These are phyloP conservation scores for Tragelaphus imberbis DNA, from an alignment of 2,113 vertebrate species.

Conservation along the genomic window DNA sequence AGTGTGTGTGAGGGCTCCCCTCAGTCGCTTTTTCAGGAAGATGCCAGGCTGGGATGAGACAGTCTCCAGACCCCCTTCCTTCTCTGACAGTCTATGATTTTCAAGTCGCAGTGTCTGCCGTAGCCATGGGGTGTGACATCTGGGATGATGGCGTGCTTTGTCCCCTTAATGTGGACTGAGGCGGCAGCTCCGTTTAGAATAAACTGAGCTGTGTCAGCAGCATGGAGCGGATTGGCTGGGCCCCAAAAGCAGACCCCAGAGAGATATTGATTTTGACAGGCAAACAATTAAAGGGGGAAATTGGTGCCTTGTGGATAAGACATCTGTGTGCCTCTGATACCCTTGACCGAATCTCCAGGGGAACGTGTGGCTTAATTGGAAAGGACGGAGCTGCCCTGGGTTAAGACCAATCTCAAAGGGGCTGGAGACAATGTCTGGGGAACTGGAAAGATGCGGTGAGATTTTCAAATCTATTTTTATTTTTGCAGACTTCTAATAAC, in stretches of 20 bases:
- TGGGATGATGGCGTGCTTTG: constrained; percentile 46
- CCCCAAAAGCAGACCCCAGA: constrained; percentile 14
- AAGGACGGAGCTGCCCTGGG: neutral
- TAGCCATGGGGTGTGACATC: neutral
- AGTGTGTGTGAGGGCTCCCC: too few relatives aligned
- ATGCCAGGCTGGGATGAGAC: neutral
- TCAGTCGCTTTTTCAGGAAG: neutral
- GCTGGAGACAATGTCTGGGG: neutral
- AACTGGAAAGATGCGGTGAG: neutral
- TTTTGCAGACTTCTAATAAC: neutral
- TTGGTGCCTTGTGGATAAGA: neutral
- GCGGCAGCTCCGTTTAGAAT: neutral
- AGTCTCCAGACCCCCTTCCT: neutral
- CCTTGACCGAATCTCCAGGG: neutral
- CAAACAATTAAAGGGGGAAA: constrained; percentile 58
- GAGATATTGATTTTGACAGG: constrained; percentile 62
- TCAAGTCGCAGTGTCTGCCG: neutral
- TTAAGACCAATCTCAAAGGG: neutral
- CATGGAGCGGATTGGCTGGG: constrained; percentile 12
- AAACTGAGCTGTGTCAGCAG: constrained; percentile 25
- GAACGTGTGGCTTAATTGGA: neutral
- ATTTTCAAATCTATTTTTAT: constrained; percentile 8
- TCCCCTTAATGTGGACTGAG: constrained; percentile 30
- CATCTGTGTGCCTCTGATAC: neutral
- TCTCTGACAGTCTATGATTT: constrained; percentile 38